A percentile compares a stretch with the other conserved stretches of the same genome.
phyloP scores from a whole-genome alignment of 2,797 vertebrate genomes.

The Ceryle rudis region DNA sequence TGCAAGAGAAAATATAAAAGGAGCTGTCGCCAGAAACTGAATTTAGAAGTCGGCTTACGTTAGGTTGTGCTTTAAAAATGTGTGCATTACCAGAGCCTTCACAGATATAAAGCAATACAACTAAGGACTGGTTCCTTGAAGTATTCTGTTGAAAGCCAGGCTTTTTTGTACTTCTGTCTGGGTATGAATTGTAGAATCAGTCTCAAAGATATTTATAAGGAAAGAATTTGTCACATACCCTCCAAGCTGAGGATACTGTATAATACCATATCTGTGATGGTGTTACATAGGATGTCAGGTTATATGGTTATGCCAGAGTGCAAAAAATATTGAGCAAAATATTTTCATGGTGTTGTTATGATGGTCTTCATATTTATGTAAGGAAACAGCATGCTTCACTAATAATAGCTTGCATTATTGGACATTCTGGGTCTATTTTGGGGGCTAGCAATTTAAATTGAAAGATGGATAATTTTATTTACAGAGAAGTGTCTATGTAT shows the following conservation, averaged over 20 bases:
- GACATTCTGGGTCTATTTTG: background rate
- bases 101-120: background rate
- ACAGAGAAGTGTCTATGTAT: background rate
- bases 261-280: background rate
- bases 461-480: background rate
- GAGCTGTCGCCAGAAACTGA: background rate
- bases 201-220: background rate
- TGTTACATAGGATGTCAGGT: background rate
- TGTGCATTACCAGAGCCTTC: background rate
- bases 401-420: background rate
- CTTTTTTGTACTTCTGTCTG: background rate
- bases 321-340: background rate
- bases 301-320: background rate
- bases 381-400: background rate
- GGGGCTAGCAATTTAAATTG: background rate
- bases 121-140: background rate
- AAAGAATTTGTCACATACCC: background rate
- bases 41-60: slow-evolving; percentile 1
- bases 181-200: background rate
- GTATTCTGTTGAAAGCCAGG: background rate
- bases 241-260: background rate
- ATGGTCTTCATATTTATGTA: background rate
- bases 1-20: slow-evolving; percentile 23
- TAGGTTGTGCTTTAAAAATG: background rate
- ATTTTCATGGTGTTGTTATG: background rate